Evolutionary conservation across 2,888 invertebrate species (phyloP).

Genomic region (Mesodorylaimus sp.): DNA sequence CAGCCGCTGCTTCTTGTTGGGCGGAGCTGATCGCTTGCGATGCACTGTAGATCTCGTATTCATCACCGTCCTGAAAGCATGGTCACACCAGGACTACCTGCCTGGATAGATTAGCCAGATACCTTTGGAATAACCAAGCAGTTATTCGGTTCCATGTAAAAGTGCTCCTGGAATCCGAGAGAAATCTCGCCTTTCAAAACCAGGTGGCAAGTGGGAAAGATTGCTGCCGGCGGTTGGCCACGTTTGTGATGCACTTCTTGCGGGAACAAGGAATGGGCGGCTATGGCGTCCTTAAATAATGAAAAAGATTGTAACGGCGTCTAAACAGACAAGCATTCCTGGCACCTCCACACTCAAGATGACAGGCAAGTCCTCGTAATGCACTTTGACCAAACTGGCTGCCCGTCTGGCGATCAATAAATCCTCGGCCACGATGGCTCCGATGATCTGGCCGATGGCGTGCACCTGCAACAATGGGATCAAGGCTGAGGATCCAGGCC

Average conservation of each 20-base stretch:
- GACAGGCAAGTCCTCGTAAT: conserved; percentile 59
- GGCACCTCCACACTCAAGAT: conserved; percentile 58
- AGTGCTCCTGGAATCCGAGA: conserved; percentile 84
- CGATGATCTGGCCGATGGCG: conserved; percentile 31
- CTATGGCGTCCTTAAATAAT: neutral
- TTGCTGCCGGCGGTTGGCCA: neutral
- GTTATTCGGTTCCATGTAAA: conserved; percentile 69
- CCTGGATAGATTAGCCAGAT: no score
- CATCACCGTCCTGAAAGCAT: conserved; percentile 43
- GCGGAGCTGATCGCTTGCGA: no score
- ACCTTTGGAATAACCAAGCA: conserved; percentile 39
- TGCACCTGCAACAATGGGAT: conserved; percentile 43
- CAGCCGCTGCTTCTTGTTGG: conserved; percentile 47
- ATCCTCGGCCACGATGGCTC: conserved; percentile 24
- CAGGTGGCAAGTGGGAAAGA: conserved; percentile 44
- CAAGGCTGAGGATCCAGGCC: neutral
- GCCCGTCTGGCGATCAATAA: conserved; percentile 52
- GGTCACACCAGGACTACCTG: no score
- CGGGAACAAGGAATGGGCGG: neutral
- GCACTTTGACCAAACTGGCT: conserved; percentile 53
- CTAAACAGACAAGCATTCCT: no score
- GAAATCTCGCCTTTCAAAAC: conserved; percentile 56
- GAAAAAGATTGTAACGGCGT: no score
- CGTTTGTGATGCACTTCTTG: neutral
- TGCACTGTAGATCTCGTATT: conserved; percentile 48